These are phyloP conservation scores for Boleophthalmus pectinirostris DNA, from an alignment of 2,113 vertebrate species.

Conservation along the genomic window DNA sequence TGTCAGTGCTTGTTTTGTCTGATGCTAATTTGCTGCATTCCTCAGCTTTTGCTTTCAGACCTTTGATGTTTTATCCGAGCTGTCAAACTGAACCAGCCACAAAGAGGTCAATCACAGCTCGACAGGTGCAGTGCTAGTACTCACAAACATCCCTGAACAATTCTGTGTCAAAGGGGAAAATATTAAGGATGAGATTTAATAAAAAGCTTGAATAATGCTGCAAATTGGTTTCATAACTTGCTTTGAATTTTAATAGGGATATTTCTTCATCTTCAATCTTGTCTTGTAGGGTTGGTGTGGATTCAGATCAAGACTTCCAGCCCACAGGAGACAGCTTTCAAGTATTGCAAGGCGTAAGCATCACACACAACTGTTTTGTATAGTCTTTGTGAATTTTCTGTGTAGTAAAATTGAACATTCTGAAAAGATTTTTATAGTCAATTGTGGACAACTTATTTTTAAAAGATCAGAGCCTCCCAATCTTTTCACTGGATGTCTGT, in stretches of 20 bases:
- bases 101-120: neutral
- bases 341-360: slow-evolving; percentile 95
- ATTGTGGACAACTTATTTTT: neutral
- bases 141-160: neutral
- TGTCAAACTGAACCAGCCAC: neutral
- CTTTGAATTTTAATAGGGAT: neutral
- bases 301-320: slow-evolving; percentile 93
- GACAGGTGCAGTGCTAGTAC: neutral
- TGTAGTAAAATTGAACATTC: neutral
- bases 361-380: neutral
- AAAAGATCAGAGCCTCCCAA: too few relatives aligned
- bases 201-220: neutral
- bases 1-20: neutral
- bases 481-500: too few relatives aligned
- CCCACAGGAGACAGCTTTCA: slow-evolving; percentile 92
- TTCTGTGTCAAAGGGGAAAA: neutral
- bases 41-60: too few relatives aligned
- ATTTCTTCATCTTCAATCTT: slow-evolving; percentile 42
- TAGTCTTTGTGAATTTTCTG: neutral
- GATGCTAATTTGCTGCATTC: neutral
- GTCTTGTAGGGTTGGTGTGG: slow-evolving; percentile 91
- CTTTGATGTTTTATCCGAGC: slow-evolving; percentile 7
- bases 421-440: neutral
- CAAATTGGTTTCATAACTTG: neutral
- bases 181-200: neutral